Evolutionary conservation across 1,140 invertebrate genomes (phyloP), one percentile per base, ranked within the genome.

Genomic region (Pseudomyrmex dendroicus): DNA sequence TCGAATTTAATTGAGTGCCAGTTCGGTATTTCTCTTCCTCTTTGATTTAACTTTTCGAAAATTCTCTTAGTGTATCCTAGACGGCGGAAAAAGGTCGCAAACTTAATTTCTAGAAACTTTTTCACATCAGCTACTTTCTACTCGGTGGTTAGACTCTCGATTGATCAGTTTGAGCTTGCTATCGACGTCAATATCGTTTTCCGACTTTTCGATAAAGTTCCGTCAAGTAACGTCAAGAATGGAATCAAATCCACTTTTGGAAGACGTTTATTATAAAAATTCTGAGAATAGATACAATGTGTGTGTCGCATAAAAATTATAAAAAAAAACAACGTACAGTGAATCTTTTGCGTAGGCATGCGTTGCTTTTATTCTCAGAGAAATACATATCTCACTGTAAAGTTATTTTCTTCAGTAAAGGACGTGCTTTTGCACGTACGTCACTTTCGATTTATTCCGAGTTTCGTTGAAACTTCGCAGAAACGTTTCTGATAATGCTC

Each of bases 11-110:
- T 46, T 9, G 63, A 44, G 22, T 66, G 44, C 20, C 22, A 48
- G 20, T 56, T 66, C 8, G 54, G 13, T 46, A 56, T 48, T 12
- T 35, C 35, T 35, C 0, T 35, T 68, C 0, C 7, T 68, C 10
- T 25, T 67, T 68, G 35, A 57, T 9, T 25, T 7, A 68, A 68
- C 52, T 78, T 56, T 67, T 67, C 9, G 8, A 66, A 10, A 59
- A 73, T 46, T 8, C 15, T 44, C 15, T 61, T 17, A 15, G 20
- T 46, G 44, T 64, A 67, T 64, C 67, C 4, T 4, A 15, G 17
- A 67, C 17, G 17, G 10, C 5, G 22, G 13, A 5, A 67, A 35
- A 35, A 35, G 35, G 10, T 67, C 4, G 44, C 46, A n/a, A 78
- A 78, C 57, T 7, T 68, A 78, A 25, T 68, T 57, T 68, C 44